Base-by-base conservation (phyloP, 2,888 invertebrate species). In the Tenthredo notha region DNA sequence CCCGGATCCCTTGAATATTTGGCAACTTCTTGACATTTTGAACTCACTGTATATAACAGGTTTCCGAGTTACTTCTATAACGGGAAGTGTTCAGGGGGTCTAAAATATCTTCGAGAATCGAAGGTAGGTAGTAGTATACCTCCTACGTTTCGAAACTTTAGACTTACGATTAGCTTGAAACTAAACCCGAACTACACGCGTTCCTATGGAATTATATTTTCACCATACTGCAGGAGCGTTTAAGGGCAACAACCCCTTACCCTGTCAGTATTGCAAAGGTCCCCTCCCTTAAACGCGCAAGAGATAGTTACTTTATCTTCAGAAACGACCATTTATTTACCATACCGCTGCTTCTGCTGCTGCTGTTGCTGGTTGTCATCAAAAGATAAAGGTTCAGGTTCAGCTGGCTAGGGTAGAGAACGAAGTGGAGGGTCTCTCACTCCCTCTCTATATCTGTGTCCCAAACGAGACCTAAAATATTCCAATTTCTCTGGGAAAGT, bases 301-400 rank as follows among this genome's bases (percentile, higher is more conserved):
- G 83, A 83, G 83, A 83, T 83, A 83, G 83, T 83, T 61, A 70
- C 70, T 65, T 67, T 67, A 83, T 83, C 83, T 83, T 25, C 29
- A 43, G 25, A 65, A 65, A 83, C 61, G 43, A 83, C 70, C 83
- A 50, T 83, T 83, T 83, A 83, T 67, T 83, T 50, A 70, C 83
- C 67, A 70, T 83, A 47, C 65, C 80, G 80, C 61, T 80, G 58
- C 65, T 61, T 29, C 80, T 80, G 80, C 61, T 67, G 67, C 25
- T 83, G 83, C 47, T 67, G 83, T 29, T 80, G 80, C 40, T 83
- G 43, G 67, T 67, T 67, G 83, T 83, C 83, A 83, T 83, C 83
- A 67, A 83, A 83, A 83, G 83, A 83, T 83, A 83, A 83, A 83
- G 61, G 80, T 80, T 58, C 80, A 61, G 77, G 61, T 80, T 80